These are phyloP conservation scores for Hydra vulgaris DNA, from an alignment of 30 jellyfish, hydroid and myxozoan genomes.

Conservation along the genomic window DNA sequence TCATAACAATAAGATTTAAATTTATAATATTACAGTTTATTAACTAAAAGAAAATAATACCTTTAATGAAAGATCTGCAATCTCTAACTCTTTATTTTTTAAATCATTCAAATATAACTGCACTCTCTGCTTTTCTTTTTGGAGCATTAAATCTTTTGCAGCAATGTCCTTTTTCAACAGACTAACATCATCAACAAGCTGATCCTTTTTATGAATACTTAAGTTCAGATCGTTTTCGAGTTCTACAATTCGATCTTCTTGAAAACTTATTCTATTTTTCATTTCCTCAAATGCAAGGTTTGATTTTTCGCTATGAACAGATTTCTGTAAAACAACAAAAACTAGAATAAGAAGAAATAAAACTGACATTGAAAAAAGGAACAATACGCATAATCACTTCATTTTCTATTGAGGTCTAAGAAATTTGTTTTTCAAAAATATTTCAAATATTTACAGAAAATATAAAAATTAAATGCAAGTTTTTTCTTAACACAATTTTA, in stretches of 20 bases:
- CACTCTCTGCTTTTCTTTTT: conserved; percentile 32
- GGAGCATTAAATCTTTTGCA: conserved; percentile 48
- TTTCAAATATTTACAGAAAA: too few species aligned
- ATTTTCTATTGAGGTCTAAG: too few species aligned
- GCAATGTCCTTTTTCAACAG: conserved; percentile 56
- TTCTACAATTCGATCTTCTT: conserved; percentile 52
- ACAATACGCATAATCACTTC: too few species aligned
- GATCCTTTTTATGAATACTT: conserved; percentile 41
- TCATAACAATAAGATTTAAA: too few species aligned
- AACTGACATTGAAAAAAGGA: background rate
- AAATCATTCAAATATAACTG: conserved; percentile 41
- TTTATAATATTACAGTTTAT: too few species aligned
- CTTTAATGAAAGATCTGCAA: conserved; percentile 56
- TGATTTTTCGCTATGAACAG: conserved; percentile 34
- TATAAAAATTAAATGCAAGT: too few species aligned
- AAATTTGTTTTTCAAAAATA: too few species aligned
- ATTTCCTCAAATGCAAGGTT: conserved; percentile 51
- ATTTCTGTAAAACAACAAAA: conserved; percentile 18
- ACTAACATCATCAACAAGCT: conserved; percentile 42
- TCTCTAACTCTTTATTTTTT: conserved; percentile 54
- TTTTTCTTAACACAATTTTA: too few species aligned
- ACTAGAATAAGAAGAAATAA: background rate
- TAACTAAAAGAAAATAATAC: too few species aligned
- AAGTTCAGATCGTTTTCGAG: conserved; percentile 53
- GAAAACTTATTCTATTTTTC: conserved; percentile 36